A percentile compares a stretch with the other conserved stretches of the same genome.
These are phyloP conservation scores for Acleris sparsana DNA, from an alignment of 2,888 invertebrate species.

Conservation along the genomic window DNA sequence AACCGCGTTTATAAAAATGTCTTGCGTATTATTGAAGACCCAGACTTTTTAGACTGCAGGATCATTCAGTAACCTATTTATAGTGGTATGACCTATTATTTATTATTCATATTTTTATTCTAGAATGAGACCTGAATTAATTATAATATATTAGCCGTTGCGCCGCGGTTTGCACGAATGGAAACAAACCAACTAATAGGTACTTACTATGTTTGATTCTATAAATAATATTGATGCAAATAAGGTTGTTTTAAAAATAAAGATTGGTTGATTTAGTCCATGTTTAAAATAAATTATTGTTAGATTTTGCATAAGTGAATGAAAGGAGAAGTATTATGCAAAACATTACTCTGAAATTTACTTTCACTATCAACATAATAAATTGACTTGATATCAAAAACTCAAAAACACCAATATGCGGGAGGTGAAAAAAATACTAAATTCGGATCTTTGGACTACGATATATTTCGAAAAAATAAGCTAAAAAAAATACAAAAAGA, in stretches of 20 bases:
- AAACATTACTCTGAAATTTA: no score
- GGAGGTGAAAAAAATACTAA: no score
- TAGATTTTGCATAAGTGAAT: no score
- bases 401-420: no score
- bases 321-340: no score
- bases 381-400: no score
- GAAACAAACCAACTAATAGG: background rate
- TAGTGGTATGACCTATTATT: slow-evolving; percentile 7
- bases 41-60: background rate
- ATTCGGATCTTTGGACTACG: no score
- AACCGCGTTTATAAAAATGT: slow-evolving; percentile 12
- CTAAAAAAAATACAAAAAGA: no score
- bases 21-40: background rate
- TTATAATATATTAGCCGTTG: slow-evolving; percentile 8
- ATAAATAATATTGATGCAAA: background rate
- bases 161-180: background rate
- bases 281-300: no score
- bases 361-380: no score
- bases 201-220: background rate
- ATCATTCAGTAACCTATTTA: background rate
- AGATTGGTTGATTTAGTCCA: no score
- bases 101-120: slow-evolving; percentile 12
- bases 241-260: background rate
- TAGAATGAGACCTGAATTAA: slow-evolving; percentile 14
- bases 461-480: no score